Base-by-base conservation (phyloP, 2,113 vertebrate species). In the Lethenteron camtschaticum region DNA sequence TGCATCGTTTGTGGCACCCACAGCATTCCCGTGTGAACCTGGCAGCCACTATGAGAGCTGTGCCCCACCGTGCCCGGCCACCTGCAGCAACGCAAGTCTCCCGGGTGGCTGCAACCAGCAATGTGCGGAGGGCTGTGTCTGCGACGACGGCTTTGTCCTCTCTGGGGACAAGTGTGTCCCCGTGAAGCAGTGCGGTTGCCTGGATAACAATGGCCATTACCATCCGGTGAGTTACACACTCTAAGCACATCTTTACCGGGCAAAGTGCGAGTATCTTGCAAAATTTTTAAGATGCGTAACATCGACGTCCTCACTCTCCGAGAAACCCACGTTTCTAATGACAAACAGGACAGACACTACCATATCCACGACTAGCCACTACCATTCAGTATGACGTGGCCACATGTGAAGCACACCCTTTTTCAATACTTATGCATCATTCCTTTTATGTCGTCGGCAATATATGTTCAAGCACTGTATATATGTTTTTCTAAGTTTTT, bases 131-230 rank as follows among this genome's bases (percentile, higher is more conserved):
- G 80, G 80, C 57, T 82, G 80, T 70, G 81, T 81, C 75, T 81
- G 80, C 74, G 73, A 81, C 60, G 73, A 80, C 69, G 77, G 78
- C 55, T 78, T 77, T 11, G 18, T 81, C 72, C 73, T 82, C 72
- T 80, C 78, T 58, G 80, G 78, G 73, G 79, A 79, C 71, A 72
- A 55, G 20, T 81, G 80, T 59, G 79, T 81, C 10, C 72, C 58
- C 9, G 71, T 75, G 73, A 76, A 71, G 69, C 74, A 70, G 69
- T 82, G 81, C 57, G 81, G 81, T 8, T 82, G 80, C 68, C 6
- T 76, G 1, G 85, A 87, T 76, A 72, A 66, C 2, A 72, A 81
- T 4, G 79, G 81, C 0, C 78, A 80, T 2, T 90, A 86, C 72
- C 75, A 80, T 14, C 80, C 85, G 77, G 86, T 82, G 79, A 77